phyloP scores from a whole-genome alignment of 2,113 vertebrate species.

The Oophaga pumilio region DNA sequence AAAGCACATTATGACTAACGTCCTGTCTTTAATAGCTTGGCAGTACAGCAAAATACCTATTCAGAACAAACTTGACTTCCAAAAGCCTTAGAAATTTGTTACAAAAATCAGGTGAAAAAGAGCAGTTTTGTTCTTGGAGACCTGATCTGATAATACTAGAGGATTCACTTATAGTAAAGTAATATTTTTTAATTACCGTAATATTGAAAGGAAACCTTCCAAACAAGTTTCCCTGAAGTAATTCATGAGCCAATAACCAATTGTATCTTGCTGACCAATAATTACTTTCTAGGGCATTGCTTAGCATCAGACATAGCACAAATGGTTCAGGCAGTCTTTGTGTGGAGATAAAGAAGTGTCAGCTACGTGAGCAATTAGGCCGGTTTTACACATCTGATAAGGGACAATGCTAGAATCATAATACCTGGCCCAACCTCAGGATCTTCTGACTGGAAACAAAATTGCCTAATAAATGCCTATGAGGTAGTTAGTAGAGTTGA shows the following conservation, averaged over 20 bases:
- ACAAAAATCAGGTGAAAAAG: constrained; percentile 8
- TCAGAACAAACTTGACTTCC: not conserved
- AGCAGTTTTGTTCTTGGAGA: constrained; percentile 10
- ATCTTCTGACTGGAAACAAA: too few relatives aligned
- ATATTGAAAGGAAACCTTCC: not conserved
- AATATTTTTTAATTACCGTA: too few relatives aligned
- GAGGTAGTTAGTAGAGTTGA: too few relatives aligned
- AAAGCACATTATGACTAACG: constrained; percentile 47
- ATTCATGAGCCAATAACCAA: not conserved
- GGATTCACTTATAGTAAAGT: too few relatives aligned
- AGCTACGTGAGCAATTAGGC: not conserved
- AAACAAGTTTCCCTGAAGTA: not conserved
- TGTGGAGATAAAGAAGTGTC: not conserved
- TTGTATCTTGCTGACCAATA: not conserved
- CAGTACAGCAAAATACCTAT: not conserved
- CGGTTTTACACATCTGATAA: not conserved
- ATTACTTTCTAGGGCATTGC: not conserved
- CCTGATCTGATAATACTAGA: not conserved
- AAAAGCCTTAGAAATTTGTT: constrained; percentile 10
- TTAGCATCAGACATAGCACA: not conserved
- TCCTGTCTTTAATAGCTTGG: constrained; percentile 42
- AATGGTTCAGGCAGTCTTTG: not conserved
- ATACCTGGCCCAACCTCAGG: too few relatives aligned
- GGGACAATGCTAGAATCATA: not conserved
- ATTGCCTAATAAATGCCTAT: too few relatives aligned